A percentile compares a stretch with the other conserved stretches of the same genome.
These are phyloP conservation scores for Tethya wilhelma DNA, from an alignment of 37 sponge, comb jelly and placozoan genomes.

Conservation along the genomic window DNA sequence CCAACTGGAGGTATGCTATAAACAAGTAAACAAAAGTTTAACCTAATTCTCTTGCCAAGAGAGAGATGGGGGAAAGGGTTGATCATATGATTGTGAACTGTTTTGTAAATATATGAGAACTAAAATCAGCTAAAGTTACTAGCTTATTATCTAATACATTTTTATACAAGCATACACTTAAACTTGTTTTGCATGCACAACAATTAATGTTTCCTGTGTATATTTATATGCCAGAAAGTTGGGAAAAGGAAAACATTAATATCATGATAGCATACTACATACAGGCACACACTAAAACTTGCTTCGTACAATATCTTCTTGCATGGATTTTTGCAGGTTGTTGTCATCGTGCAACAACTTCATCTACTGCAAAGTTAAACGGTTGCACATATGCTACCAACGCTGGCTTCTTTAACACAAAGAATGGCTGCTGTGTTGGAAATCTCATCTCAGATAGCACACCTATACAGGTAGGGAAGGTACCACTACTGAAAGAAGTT, in stretches of 20 bases:
- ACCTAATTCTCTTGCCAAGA: background rate
- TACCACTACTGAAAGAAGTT: background rate
- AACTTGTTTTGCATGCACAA: too few relatives aligned
- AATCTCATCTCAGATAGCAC: slow-evolving; percentile 70
- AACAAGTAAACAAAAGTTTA: background rate
- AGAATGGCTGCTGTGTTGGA: slow-evolving; percentile 70
- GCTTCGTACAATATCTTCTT: too few relatives aligned
- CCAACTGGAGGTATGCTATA: slow-evolving; percentile 40
- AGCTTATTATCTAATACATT: too few relatives aligned
- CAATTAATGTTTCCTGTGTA: too few relatives aligned
- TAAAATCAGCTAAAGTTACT: background rate
- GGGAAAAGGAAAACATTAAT: too few relatives aligned
- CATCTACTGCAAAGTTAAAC: slow-evolving; percentile 46
- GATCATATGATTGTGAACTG: too few relatives aligned
- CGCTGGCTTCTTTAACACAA: slow-evolving; percentile 77
- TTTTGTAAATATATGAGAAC: background rate
- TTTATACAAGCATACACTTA: too few relatives aligned
- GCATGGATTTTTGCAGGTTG: slow-evolving; percentile 44
- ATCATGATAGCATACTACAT: too few relatives aligned
- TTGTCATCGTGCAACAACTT: slow-evolving; percentile 40
- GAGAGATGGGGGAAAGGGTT: too few relatives aligned
- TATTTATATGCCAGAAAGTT: too few relatives aligned
- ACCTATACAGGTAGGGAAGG: slow-evolving; percentile 36
- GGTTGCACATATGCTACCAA: slow-evolving; percentile 86
- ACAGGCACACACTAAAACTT: too few relatives aligned